A percentile compares a stretch with the other conserved stretches of the same genome.
Evolutionary conservation across 1,140 invertebrate genomes (phyloP).

Genomic region (Medauroidea extradentata): DNA sequence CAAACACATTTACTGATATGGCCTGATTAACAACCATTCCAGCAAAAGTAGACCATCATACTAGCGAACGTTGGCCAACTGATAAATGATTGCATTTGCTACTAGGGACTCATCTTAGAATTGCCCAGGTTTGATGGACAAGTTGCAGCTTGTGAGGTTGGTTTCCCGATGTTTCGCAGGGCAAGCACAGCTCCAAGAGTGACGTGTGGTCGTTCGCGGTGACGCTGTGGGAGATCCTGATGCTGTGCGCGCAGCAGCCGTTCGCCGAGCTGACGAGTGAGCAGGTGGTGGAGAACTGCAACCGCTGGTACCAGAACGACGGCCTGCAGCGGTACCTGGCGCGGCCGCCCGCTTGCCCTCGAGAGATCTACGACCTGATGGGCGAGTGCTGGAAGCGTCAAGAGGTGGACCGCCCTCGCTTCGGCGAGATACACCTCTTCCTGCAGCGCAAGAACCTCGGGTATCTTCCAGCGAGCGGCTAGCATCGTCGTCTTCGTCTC

Average conservation of each 20-base stretch:
- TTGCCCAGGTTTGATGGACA: too few relatives aligned
- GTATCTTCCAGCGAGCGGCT: constrained; percentile 24
- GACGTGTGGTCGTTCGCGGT: constrained; percentile 79
- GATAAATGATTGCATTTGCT: too few relatives aligned
- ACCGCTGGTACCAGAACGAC: constrained; percentile 58
- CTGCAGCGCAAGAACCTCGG: constrained; percentile 65
- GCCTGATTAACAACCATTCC: too few relatives aligned
- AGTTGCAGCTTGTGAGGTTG: too few relatives aligned
- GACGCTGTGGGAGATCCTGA: constrained; percentile 75
- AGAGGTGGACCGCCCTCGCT: constrained; percentile 60
- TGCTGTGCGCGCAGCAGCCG: constrained; percentile 63
- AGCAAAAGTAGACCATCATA: too few relatives aligned
- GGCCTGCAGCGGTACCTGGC: constrained; percentile 41
- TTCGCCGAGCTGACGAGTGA: constrained; percentile 69
- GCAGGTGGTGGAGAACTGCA: constrained; percentile 70
- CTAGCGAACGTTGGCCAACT: too few relatives aligned
- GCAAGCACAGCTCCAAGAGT: constrained; percentile 62
- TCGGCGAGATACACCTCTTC: constrained; percentile 70
- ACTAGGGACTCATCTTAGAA: too few relatives aligned
- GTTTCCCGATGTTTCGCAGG: constrained; percentile 45
- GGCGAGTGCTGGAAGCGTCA: constrained; percentile 69
- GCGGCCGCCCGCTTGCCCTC: constrained; percentile 56
- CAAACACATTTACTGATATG: too few relatives aligned
- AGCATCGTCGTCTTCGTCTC: too few relatives aligned
- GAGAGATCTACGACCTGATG: constrained; percentile 71